Base-by-base conservation (phyloP, 2,113 vertebrate species). In the Amia ocellicauda region DNA sequence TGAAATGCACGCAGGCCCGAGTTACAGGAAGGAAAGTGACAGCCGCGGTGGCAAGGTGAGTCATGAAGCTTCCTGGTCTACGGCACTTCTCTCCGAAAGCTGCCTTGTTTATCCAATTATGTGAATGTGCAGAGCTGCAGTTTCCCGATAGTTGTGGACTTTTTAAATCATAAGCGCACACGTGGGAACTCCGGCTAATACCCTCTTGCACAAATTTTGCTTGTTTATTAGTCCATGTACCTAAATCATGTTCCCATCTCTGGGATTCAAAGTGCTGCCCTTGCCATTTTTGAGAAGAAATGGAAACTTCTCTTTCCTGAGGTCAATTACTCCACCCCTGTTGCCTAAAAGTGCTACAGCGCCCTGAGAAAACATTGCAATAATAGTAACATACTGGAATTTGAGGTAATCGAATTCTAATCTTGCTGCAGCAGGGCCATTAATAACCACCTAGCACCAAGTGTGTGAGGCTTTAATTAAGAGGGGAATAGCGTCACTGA, bases 201-300 rank as follows among this genome's bases (percentile, higher is more conserved):
- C 58, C 69, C 45, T 66, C 69, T 58, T 54, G 36, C 27, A 36
- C 31, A 49, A 29, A 60, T 62, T 43, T 27, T 4, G 19, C 58
- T 66, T 62, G 52, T 70, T 62, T 58, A 45, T 62, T 40, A 47
- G 23, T 47, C 3, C 27, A 16, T 47, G 74, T 60, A 56, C 49
- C 71, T 68, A 69, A 80, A 51, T 63, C 73, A 51, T 66, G 71
- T 58, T 64, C 67, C 78, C 28, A 27, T 81, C 79, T 76, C 41
- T 57, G 52, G 69, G 62, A 67, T 59, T n/a, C 58, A 80, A 84
- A 84, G 58, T 65, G 79, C 82, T 81, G 74, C 52, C 75, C 58
- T 41, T 24, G 81, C 81, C 69, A 24, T 79, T 68, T 76, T 59
- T 10, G 49, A 41, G 41, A 47, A 52, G 28, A 52, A 63, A 49